These are phyloP conservation scores for Zhengitettix transpicula DNA, from an alignment of 2,888 invertebrate species.

Conservation along the genomic window DNA sequence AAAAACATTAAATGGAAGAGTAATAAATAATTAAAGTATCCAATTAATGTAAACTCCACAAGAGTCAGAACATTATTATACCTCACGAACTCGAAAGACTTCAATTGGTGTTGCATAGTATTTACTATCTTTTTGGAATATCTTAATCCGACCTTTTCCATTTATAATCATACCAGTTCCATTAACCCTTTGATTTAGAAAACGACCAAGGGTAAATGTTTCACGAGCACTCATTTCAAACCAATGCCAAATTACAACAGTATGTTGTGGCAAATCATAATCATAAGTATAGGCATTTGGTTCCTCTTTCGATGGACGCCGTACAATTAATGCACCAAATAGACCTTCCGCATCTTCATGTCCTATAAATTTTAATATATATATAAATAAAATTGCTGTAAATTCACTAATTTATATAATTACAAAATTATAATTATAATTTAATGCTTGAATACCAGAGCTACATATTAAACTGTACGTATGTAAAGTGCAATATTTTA, in stretches of 20 bases:
- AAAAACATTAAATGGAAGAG: too few species aligned
- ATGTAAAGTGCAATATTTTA: too few species aligned
- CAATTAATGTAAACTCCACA: too few species aligned
- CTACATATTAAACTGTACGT: too few species aligned
- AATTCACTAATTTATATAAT: too few species aligned
- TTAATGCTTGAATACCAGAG: too few species aligned
- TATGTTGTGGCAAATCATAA: conserved; percentile 30
- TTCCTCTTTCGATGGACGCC: conserved; percentile 20
- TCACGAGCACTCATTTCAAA: conserved; percentile 17
- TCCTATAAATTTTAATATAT: conserved; percentile 16
- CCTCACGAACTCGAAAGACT: too few species aligned
- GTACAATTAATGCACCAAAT: conserved; percentile 26
- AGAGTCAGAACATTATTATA: too few species aligned
- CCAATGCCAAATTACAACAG: conserved; percentile 32
- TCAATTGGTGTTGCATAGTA: too few species aligned
- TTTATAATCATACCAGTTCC: conserved; percentile 20
- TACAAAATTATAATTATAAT: too few species aligned
- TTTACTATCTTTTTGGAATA: conserved; percentile 6
- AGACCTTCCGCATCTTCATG: conserved; percentile 29
- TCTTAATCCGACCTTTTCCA: conserved; percentile 17
- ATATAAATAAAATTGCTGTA: too few species aligned
- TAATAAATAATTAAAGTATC: too few species aligned
- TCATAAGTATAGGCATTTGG: conserved; percentile 25
- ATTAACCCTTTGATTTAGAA: conserved; percentile 12
- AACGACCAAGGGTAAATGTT: conserved; percentile 16